Conservation (phyloP, 35 echinoderm and acorn worm species). For the Apostichopus japonicus region DNA sequence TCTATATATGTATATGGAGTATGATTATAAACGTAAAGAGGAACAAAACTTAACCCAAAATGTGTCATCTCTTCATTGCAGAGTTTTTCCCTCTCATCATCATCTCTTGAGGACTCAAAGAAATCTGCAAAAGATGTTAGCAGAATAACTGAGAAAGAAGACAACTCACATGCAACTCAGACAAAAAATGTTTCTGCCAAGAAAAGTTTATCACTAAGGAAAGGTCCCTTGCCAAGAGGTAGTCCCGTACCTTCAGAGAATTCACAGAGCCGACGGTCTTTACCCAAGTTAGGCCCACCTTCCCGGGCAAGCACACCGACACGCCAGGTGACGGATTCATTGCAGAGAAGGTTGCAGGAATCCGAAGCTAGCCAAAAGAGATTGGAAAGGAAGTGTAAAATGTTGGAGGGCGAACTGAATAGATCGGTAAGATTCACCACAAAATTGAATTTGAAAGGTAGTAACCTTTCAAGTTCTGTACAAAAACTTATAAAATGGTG, state of each 20-base stretch:
- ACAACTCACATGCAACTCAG: not conserved
- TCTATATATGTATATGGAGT: too few relatives aligned
- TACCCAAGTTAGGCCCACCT: constrained; percentile 24
- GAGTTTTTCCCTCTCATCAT: not conserved
- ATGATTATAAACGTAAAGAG: too few relatives aligned
- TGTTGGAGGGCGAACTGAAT: constrained; percentile 1
- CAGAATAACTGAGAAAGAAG: not conserved
- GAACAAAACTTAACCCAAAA: not conserved
- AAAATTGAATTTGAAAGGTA: too few relatives aligned
- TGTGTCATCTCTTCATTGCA: not conserved
- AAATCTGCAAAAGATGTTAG: not conserved
- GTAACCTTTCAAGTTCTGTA: too few relatives aligned
- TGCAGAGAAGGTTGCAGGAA: constrained; percentile 18
- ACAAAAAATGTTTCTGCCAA: not conserved
- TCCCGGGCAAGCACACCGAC: constrained; percentile 18
- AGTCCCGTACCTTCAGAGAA: constrained; percentile 6
- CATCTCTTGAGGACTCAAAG: constrained; percentile 15
- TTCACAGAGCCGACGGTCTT: not conserved
- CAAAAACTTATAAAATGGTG: too few relatives aligned
- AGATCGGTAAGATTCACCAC: constrained; percentile 20
- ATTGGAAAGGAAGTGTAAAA: constrained; percentile 36
- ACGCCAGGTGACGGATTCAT: constrained; percentile 28
- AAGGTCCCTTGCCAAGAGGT: not conserved
- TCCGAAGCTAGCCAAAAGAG: not conserved
- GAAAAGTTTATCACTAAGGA: not conserved